Evolutionary conservation across 1,140 invertebrate species (phyloP).

Genomic region (Gryon sp.): DNA sequence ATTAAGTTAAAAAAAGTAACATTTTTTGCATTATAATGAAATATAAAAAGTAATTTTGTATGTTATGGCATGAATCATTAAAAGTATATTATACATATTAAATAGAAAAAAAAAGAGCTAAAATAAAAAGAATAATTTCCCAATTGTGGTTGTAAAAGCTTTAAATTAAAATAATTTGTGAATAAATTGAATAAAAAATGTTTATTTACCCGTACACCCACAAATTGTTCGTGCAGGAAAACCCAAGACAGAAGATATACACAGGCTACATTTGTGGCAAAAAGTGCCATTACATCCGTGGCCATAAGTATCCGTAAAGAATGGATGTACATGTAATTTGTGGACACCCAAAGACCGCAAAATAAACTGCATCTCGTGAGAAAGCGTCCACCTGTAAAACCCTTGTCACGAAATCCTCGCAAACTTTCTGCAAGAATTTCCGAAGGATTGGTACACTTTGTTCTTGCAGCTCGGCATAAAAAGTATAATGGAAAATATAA

Average conservation of each 20-base stretch:
- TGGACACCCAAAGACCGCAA: constrained; percentile 93
- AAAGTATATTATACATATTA: no score
- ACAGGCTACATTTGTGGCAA: constrained; percentile 95
- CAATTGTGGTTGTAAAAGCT: background rate
- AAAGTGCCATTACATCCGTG: constrained; percentile 94
- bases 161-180: background rate
- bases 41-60: no score
- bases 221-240: constrained; percentile 96
- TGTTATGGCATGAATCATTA: no score
- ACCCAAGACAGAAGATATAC: constrained; percentile 97
- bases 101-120: no score
- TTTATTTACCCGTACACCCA: constrained; percentile 91
- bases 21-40: constrained; percentile 1
- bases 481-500: constrained; percentile 95
- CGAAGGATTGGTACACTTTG: constrained; percentile 86
- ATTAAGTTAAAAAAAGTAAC: no score
- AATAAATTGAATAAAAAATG: background rate
- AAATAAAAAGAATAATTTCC: no score
- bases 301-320: constrained; percentile 91
- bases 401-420: constrained; percentile 91
- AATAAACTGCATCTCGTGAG: constrained; percentile 91
- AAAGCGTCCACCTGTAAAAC: constrained; percentile 91
- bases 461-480: constrained; percentile 84
- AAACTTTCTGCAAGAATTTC: constrained; percentile 89
- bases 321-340: constrained; percentile 94